Percentiles rank a stretch among this genome's conserved stretches.
Conservation (phyloP, 2,888 invertebrate genomes). For the Microctonus hyperodae region DNA sequence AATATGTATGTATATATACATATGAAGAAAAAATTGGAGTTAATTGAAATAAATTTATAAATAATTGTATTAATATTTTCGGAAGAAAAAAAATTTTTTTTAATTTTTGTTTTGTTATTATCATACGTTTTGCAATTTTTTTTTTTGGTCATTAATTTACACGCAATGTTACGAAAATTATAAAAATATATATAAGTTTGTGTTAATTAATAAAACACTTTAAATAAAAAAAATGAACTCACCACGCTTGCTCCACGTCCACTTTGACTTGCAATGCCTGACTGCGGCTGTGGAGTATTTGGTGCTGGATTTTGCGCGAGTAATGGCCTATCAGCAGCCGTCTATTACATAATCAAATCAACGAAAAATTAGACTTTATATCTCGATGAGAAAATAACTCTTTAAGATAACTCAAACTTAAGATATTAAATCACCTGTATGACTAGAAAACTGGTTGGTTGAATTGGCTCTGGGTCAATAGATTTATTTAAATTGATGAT, state of each 20-base stretch:
- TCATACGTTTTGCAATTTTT: background rate
- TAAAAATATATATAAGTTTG: background rate
- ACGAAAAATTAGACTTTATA: constrained; percentile 7
- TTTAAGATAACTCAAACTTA: background rate
- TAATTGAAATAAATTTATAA: background rate
- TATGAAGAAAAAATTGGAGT: background rate
- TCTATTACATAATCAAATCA: constrained; percentile 46
- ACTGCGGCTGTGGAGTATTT: constrained; percentile 73
- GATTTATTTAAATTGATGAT: constrained; percentile 79
- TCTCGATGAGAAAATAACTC: background rate
- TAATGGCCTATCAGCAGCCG: constrained; percentile 67
- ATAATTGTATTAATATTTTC: too few species aligned
- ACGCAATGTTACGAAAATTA: background rate
- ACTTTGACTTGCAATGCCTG: constrained; percentile 79
- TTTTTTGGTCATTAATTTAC: background rate
- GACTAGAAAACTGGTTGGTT: constrained; percentile 87
- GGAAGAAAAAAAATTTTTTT: background rate
- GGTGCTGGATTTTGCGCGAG: constrained; percentile 67
- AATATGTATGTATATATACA: background rate
- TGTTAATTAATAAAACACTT: background rate
- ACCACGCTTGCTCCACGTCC: constrained; percentile 89
- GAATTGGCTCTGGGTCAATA: constrained; percentile 74
- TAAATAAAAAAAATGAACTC: constrained; percentile 60
- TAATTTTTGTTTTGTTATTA: too few species aligned
- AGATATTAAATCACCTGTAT: constrained; percentile 71